Conservation (phyloP, 1,140 invertebrate genomes). For the Drosophila pallidifrons region DNA sequence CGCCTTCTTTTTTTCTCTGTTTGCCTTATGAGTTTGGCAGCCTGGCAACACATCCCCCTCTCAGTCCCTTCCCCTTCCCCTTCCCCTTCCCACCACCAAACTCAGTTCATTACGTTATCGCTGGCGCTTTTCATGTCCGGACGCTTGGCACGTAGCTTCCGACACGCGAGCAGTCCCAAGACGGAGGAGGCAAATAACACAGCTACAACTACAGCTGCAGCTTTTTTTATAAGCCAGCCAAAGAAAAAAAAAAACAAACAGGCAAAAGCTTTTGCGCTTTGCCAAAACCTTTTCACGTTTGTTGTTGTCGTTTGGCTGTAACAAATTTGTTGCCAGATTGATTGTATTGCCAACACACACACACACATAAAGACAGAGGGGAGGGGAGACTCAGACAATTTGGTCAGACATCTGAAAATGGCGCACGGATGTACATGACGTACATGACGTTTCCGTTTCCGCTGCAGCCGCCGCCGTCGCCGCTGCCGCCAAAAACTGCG, state of each 20-base stretch:
- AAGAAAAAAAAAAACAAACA: slow-evolving; percentile 54
- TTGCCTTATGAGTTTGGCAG: slow-evolving; percentile 63
- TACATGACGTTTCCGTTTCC: slow-evolving; percentile 77
- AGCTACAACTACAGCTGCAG: slow-evolving; percentile 27
- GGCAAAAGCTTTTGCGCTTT: slow-evolving; percentile 60
- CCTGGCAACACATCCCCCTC: slow-evolving; percentile 1
- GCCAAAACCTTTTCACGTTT: slow-evolving; percentile 50
- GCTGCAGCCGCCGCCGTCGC: slow-evolving; percentile 51
- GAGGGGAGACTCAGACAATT: slow-evolving; percentile 16
- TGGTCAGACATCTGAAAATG: slow-evolving; percentile 55
- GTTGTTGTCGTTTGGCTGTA: slow-evolving; percentile 43
- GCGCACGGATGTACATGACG: slow-evolving; percentile 75
- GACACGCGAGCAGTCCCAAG: slow-evolving; percentile 60
- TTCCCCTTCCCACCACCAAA: neutral
- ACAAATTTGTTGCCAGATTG: slow-evolving; percentile 79
- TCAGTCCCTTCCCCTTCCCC: neutral
- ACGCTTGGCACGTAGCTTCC: slow-evolving; percentile 75
- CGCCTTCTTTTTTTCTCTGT: neutral
- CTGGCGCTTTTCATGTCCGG: slow-evolving; percentile 71
- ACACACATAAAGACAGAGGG: slow-evolving; percentile 16
- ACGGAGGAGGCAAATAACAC: slow-evolving; percentile 27
- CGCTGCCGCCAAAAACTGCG: slow-evolving; percentile 20
- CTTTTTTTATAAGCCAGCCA: slow-evolving; percentile 48
- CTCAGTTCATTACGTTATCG: slow-evolving; percentile 80
- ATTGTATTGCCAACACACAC: slow-evolving; percentile 67